Base-by-base conservation (phyloP, 2,888 invertebrate species). In the Drosophila fulvimacula region DNA sequence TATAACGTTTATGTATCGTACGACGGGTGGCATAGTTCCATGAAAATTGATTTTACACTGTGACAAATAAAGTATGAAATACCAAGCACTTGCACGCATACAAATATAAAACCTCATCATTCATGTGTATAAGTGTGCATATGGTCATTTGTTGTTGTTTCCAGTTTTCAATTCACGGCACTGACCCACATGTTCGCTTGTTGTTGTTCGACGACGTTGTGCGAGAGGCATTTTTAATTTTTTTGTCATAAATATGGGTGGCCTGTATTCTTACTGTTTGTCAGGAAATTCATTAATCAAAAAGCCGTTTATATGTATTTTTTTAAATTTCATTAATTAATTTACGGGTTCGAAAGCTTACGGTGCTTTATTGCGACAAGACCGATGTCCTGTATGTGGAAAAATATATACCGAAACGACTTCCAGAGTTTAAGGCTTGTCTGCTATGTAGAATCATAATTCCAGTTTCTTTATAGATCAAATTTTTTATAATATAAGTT, bases 1-100 rank as follows among this genome's bases (percentile, higher is more conserved):
- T 60, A 59, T 67, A 61, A 65, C 69, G 66, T 71, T 81, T 64
- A 69, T 59, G 51, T 38, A 61, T 48, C 63, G 51, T 83, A 86
- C 81, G 79, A 73, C 73, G 74, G 71, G 75, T 76, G 81, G 72
- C 60, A 73, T 65, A 76, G 49, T 86, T 88, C 86, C 79, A 88
- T 86, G 84, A 81, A 88, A 84, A 84, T 84, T 84, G 89, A 88
- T 84, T 84, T 84, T 86, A 86, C 89, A 86, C 71, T 76, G 73
- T 71, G 73, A 52, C 72, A 79, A 74, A 73, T 75, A 73, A 74
- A 76, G 68, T 74, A 65, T 51, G 56, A 56, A 69, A 5, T n/a
- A 10, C 19, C 24, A 27, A 46, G 46, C 11, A 3, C 27, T 17
- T 17, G 27, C 49, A 62, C 24, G 11, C 46, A 67, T 15, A 49